Conservation (phyloP, 2,888 invertebrate genomes). For the Notodonta ziczac region DNA sequence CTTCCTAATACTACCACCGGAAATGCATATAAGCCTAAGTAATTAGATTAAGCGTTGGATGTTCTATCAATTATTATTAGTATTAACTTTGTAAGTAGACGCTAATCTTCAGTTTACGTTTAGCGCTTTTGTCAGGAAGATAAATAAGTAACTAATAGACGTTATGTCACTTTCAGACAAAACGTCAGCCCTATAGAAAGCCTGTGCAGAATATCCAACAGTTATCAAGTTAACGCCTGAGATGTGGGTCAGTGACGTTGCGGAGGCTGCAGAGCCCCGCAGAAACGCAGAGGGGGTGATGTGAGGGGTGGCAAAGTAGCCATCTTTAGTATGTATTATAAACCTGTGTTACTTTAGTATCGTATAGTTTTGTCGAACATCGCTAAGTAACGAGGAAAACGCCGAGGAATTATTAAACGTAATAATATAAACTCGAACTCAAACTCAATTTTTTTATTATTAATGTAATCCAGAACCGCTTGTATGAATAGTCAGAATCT, state of each 20-base stretch:
- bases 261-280: constrained; percentile 58
- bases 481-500: too few relatives aligned
- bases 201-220: constrained; percentile 46
- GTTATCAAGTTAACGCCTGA: constrained; percentile 53
- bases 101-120: neutral
- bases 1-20: neutral
- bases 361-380: too few relatives aligned
- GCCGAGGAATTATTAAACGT: too few relatives aligned
- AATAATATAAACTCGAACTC: too few relatives aligned
- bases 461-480: too few relatives aligned
- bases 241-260: constrained; percentile 73
- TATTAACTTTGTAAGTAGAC: too few relatives aligned
- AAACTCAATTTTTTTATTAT: too few relatives aligned
- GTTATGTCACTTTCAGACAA: neutral
- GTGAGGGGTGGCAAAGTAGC: constrained; percentile 56
- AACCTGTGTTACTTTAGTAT: neutral
- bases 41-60: too few relatives aligned
- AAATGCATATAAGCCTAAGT: too few relatives aligned
- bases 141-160: neutral
- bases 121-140: too few relatives aligned
- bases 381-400: too few relatives aligned
- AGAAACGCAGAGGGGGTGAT: constrained; percentile 64
- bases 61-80: too few relatives aligned
- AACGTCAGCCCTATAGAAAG: constrained; percentile 6
- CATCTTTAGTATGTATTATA: constrained; percentile 20